Conservation (phyloP, 2,797 vertebrate species). For the Alosa sapidissima region DNA sequence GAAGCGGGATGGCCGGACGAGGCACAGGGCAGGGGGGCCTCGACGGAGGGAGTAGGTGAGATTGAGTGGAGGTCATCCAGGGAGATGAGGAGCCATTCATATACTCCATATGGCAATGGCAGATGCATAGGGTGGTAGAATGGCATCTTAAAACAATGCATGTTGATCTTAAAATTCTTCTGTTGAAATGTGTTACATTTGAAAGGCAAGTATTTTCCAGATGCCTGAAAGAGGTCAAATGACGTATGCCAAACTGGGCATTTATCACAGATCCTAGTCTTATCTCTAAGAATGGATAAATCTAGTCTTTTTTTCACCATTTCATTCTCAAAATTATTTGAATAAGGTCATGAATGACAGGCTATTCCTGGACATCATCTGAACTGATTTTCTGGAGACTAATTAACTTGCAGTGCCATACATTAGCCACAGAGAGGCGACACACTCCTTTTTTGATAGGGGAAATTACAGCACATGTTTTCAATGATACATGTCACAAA, state of each 20-base stretch:
- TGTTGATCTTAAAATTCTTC: neutral
- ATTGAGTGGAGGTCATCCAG: conserved; percentile 25
- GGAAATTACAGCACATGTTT: conserved; percentile 1
- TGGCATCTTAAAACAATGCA: conserved; percentile 17
- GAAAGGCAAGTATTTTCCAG: neutral
- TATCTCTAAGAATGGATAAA: neutral
- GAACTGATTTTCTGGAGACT: neutral
- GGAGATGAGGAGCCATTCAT: neutral
- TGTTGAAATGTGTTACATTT: conserved; percentile 1
- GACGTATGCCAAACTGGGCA: neutral
- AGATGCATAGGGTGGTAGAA: neutral
- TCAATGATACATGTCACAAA: neutral
- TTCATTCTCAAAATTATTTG: neutral
- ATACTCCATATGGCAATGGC: conserved; percentile 10
- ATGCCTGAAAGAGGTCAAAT: neutral
- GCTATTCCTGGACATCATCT: neutral
- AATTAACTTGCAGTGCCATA: conserved; percentile 25
- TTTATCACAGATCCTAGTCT: neutral
- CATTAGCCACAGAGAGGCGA: conserved; percentile 49
- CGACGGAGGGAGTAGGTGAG: neutral
- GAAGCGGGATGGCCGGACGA: conserved; percentile 2
- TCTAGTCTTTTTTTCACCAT: neutral
- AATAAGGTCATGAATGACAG: neutral
- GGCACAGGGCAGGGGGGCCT: neutral
- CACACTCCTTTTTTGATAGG: conserved; percentile 39